Conservation (phyloP, 2,888 invertebrate genomes). For the Cephus pulcher region DNA sequence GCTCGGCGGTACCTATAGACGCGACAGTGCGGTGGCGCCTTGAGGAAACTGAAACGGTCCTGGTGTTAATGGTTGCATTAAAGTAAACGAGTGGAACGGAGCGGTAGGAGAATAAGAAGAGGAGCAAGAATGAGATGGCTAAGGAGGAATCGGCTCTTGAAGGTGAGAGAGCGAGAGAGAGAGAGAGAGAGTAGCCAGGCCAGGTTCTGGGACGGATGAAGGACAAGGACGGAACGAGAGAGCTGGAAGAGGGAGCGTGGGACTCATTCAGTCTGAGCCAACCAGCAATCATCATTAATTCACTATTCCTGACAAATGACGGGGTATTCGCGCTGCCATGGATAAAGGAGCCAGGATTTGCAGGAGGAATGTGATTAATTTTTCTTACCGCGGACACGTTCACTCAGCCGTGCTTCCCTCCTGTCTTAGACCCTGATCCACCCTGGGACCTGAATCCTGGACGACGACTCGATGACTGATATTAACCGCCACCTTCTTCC, state of each 20-base stretch:
- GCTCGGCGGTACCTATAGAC: not conserved
- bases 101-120: conserved; percentile 13
- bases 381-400: conserved; percentile 50
- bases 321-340: conserved; percentile 55
- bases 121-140: conserved; percentile 4
- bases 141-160: not conserved
- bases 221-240: conserved; percentile 24
- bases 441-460: not conserved
- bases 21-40: not conserved
- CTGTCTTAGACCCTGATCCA: conserved; percentile 36
- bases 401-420: conserved; percentile 45
- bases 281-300: conserved; percentile 62
- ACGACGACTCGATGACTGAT: conserved; percentile 18
- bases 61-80: conserved; percentile 55
- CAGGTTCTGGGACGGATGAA: conserved; percentile 25
- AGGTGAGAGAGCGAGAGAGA: not conserved
- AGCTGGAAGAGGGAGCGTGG: conserved; percentile 29
- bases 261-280: conserved; percentile 48
- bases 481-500: conserved; percentile 18
- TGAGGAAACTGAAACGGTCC: not conserved
- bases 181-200: conserved; percentile 7
- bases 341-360: conserved; percentile 59
- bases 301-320: conserved; percentile 61
- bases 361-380: conserved; percentile 61
- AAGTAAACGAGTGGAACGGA: conserved; percentile 52